Base-by-base conservation (phyloP, 2,888 invertebrate genomes). In the Chesias legatella region DNA sequence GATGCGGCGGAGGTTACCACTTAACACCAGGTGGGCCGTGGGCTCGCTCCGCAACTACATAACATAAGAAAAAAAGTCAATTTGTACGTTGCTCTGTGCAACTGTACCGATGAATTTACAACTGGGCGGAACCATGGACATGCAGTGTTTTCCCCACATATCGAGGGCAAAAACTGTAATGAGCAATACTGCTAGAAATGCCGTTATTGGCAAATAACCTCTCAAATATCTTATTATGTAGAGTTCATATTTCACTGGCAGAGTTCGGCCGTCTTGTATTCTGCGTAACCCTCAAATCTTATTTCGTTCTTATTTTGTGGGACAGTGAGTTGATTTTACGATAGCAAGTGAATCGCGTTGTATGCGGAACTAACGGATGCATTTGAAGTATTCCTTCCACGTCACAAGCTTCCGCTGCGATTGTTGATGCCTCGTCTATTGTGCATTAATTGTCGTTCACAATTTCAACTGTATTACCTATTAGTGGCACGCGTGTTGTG, bases 301-400 rank as follows among this genome's bases (percentile, higher is more conserved):
- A 33, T 48, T 25, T 20, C 26, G 35, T 30, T 45, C 46, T 55
- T 62, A 60, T 54, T n/a, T 7, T 20, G 31, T 33, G 17, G 0
- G 7, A 1, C 0, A 35, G 60, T 58, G 44, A 51, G 62, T 50
- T 42, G 20, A 61, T 35, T 59, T 51, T 68, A 22, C 36, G 28
- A 31, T 38, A 43, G 40, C 8, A 17, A 10, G 11, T 27, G 0
- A 27, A 10, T 41, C 11, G 22, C 45, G 21, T 57, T 61, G 51
- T 60, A 64, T 69, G 68, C 72, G 79, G 78, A 81, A 79, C 67
- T 76, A 79, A 73, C 81, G 81, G 84, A 79, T 79, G 74, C 74
- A 73, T 53, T 60, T 65, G 55, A 61, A 60, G 63, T 70, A 78
- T 81, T 76, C 80, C 63, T 54, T 53, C 56, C 72, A 67, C 76